Percentiles rank a stretch among this genome's conserved stretches.
These are phyloP conservation scores for Champsocephalus gunnari DNA, from an alignment of 2,797 vertebrate species.

Conservation along the genomic window DNA sequence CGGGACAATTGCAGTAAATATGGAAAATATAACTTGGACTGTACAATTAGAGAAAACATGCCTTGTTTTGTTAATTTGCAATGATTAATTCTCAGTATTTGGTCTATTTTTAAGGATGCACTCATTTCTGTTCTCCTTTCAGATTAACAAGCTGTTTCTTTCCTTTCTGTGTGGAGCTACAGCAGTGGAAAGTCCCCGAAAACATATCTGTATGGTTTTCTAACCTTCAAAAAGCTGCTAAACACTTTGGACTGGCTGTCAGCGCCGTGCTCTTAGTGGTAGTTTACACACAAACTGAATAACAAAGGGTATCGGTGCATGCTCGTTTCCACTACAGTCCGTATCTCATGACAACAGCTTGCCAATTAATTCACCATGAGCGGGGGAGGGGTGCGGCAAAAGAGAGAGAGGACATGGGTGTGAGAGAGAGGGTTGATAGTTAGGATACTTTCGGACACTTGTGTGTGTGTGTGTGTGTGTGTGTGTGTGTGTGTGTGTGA, in stretches of 20 bases:
- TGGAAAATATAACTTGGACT: too few species aligned
- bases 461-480: background rate
- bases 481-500: constrained; percentile 3
- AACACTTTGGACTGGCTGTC: constrained; percentile 11
- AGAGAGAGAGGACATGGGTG: constrained; percentile 16
- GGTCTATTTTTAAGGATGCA: too few species aligned
- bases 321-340: constrained; percentile 39
- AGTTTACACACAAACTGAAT: constrained; percentile 7
- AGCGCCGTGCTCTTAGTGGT: constrained; percentile 11
- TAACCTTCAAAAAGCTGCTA: background rate
- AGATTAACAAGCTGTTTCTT: background rate
- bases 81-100: background rate
- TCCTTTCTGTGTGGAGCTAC: background rate
- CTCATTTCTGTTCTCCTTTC: too few species aligned
- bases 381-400: constrained; percentile 5
- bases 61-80: background rate
- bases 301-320: constrained; percentile 25
- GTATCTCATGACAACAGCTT: constrained; percentile 52
- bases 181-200: background rate
- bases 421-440: constrained; percentile 12
- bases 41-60: background rate
- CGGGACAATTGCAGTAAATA: too few species aligned
- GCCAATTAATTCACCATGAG: constrained; percentile 67
- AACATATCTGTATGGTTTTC: background rate
- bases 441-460: background rate